Conservation (phyloP, 2,113 vertebrate species). For the Herpailurus yagouaroundi region DNA sequence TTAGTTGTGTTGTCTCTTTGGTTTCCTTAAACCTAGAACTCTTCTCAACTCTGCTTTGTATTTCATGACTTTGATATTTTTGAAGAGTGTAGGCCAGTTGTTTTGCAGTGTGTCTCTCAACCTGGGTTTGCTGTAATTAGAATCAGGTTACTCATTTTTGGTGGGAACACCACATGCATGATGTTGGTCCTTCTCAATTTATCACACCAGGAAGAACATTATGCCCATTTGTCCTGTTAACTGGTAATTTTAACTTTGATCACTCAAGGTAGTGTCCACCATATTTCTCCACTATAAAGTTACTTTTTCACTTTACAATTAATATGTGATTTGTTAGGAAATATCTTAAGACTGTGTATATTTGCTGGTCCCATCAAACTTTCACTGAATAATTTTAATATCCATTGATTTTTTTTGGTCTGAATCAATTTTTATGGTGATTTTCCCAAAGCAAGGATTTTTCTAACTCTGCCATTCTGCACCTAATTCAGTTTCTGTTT, state of each 20-base stretch:
- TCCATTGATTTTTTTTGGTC: not conserved
- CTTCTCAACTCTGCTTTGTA: not conserved
- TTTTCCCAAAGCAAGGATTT: not conserved
- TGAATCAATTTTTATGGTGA: not conserved
- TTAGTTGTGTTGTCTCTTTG: not conserved
- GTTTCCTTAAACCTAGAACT: not conserved
- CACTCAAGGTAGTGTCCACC: not conserved
- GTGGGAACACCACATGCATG: not conserved
- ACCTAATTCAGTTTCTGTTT: not conserved
- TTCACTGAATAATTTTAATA: not conserved
- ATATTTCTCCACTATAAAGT: not conserved
- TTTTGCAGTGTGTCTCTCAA: not conserved
- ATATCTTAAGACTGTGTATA: not conserved
- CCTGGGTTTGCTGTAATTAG: not conserved
- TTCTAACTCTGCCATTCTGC: not conserved
- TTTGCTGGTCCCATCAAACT: not conserved
- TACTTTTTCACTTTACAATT: not conserved
- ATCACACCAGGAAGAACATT: not conserved
- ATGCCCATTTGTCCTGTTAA: not conserved
- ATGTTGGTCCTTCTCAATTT: not conserved
- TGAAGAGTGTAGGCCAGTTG: not conserved
- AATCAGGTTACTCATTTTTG: not conserved
- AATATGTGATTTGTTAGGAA: not conserved
- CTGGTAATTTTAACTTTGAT: not conserved
- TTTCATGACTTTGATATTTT: not conserved